phyloP scores from a whole-genome alignment of 2,888 invertebrate genomes.

The Mechanitis mazaeus region DNA sequence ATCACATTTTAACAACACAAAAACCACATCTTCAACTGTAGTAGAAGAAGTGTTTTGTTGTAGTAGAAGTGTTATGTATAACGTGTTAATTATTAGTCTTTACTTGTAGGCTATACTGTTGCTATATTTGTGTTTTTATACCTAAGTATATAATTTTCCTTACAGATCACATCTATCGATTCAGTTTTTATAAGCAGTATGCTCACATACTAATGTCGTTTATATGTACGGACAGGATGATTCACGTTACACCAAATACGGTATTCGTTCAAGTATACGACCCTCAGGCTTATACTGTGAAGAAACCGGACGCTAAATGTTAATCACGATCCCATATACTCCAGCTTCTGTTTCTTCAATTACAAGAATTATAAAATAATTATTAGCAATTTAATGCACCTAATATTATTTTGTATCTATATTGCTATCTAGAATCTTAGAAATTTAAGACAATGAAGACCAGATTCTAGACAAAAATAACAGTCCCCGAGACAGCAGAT shows the following conservation, averaged over 20 bases:
- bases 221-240: slow-evolving; percentile 36
- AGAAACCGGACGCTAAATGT: slow-evolving; percentile 39
- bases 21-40: too few species aligned
- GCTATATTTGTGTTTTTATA: too few species aligned
- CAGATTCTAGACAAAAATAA: slow-evolving; percentile 27
- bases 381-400: not conserved
- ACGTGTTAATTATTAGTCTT: too few species aligned
- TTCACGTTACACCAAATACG: slow-evolving; percentile 54
- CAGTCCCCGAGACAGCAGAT: slow-evolving; percentile 42
- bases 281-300: slow-evolving; percentile 36
- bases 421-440: not conserved
- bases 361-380: not conserved
- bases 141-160: not conserved
- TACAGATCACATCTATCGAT: slow-evolving; percentile 28
- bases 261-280: slow-evolving; percentile 35
- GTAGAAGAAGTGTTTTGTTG: too few species aligned
- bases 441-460: slow-evolving; percentile 15
- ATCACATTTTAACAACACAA: too few species aligned
- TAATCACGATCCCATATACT: slow-evolving; percentile 16
- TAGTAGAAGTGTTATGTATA: too few species aligned
- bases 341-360: slow-evolving; percentile 1
- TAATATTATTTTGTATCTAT: slow-evolving; percentile 3
- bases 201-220: slow-evolving; percentile 19
- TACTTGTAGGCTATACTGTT: too few species aligned
- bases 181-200: slow-evolving; percentile 13